Base-by-base conservation (phyloP, 1,140 invertebrate species). In the Colletes latitarsis region DNA sequence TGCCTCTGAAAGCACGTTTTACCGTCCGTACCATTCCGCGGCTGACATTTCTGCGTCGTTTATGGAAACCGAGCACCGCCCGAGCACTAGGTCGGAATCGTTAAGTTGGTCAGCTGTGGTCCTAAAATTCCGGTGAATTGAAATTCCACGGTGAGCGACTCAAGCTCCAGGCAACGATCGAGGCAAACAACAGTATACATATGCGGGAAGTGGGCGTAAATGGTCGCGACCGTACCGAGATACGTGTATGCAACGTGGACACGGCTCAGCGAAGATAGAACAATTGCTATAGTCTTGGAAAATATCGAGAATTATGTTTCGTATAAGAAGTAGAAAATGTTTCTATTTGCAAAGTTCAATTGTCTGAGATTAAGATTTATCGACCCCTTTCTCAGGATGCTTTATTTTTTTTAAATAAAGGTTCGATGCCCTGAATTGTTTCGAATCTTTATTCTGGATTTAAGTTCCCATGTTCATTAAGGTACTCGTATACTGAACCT, bases 141-240 rank as follows among this genome's bases (percentile, higher is more conserved):
- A 30, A 53, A 72, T 43, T 55, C 19, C 1, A 14, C 15, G 10
- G 49, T 70, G 49, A 9, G 3, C 6, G 15, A 46, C 58, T 52
- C 41, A 14, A 53, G 49, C 14, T 14, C 67, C 21, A 41, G 21
- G 12, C 14, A 19, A 70, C 10, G 55, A 62, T 77, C 43, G 58
- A 46, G 21, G 46, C n/a, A 9, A 64, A 63, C 21, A 46, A 46
- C 57, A 55, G 70, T 66, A 15, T 57, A 17, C 52, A 49, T 14
- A 15, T 21, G 43, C 10, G 8, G 15, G 53, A 41, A 43, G 77
- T 73, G 69, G 77, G 77, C 77, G 77, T 79, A 73, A 66, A 62
- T 79, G 52, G 43, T 21, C 49, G 17, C 12, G 46, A 64, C 60
- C 63, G 14, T 64, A 43, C 15, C 52, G 63, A 66, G 53, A 58